These are phyloP conservation scores for Australoheros facetus DNA, from an alignment of 2,797 vertebrate species.

Conservation along the genomic window DNA sequence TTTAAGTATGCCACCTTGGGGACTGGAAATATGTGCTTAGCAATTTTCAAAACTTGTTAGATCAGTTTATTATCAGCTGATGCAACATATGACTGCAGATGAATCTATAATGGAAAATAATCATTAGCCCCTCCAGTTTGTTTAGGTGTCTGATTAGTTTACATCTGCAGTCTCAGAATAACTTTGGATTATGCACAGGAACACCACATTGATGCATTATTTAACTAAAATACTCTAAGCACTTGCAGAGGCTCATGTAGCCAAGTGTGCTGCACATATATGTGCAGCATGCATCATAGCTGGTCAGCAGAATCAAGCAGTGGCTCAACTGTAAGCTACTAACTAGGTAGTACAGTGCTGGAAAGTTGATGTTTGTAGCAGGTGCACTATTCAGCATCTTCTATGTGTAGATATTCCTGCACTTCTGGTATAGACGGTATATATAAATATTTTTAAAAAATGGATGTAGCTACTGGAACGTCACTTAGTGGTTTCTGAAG, in stretches of 20 bases:
- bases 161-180: neutral
- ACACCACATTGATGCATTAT: neutral
- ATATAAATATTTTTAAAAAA: too few relatives aligned
- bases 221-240: neutral
- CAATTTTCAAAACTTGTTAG: too few relatives aligned
- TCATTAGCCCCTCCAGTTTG: fast-evolving
- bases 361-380: neutral
- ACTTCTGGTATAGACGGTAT: too few relatives aligned
- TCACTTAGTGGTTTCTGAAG: neutral
- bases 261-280: too few relatives aligned
- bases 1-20: neutral
- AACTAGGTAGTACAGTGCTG: neutral
- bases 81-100: too few relatives aligned
- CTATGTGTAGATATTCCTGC: too few relatives aligned
- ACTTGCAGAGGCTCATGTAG: too few relatives aligned
- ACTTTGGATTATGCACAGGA: neutral
- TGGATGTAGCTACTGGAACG: too few relatives aligned
- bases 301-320: fast-evolving
- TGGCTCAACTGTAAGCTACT: neutral
- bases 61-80: too few relatives aligned
- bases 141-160: neutral
- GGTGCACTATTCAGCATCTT: too few relatives aligned
- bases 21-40: neutral
- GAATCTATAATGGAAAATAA: neutral
- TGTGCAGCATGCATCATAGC: neutral